These are phyloP conservation scores for Mola mola DNA, from an alignment of 2,113 vertebrate genomes.

Conservation along the genomic window DNA sequence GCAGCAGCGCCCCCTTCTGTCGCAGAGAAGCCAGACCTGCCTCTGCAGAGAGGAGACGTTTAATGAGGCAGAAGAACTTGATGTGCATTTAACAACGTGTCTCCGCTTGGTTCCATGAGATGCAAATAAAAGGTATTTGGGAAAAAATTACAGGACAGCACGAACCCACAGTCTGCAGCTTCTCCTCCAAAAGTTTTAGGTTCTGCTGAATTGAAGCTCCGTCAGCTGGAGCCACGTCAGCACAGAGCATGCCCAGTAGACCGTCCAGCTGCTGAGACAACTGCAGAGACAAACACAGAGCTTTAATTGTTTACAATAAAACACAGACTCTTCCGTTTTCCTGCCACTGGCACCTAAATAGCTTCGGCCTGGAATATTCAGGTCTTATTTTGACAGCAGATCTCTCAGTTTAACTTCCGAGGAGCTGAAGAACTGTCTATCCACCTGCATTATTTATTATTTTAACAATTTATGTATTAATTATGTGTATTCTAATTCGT, in stretches of 20 bases:
- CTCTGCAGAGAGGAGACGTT: conserved; percentile 54
- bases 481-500: no score
- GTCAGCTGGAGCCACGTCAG: conserved; percentile 95
- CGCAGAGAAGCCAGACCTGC: conserved; percentile 86
- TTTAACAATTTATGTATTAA: no score
- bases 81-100: background rate
- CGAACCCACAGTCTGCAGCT: conserved; percentile 96
- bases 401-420: no score
- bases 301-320: no score
- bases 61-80: background rate
- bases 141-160: background rate
- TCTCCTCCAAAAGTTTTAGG: conserved; percentile 97
- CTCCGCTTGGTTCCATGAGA: background rate
- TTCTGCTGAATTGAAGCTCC: conserved; percentile 97
- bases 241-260: conserved; percentile 97
- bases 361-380: no score
- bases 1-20: conserved; percentile 92
- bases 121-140: background rate
- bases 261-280: conserved; percentile 97
- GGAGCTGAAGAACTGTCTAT: no score
- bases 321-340: no score
- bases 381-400: no score
- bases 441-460: no score
- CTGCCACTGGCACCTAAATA: no score
- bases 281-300: conserved; percentile 78